Evolutionary conservation across 2,797 vertebrate genomes (phyloP).

Genomic region (Falco concolor): DNA sequence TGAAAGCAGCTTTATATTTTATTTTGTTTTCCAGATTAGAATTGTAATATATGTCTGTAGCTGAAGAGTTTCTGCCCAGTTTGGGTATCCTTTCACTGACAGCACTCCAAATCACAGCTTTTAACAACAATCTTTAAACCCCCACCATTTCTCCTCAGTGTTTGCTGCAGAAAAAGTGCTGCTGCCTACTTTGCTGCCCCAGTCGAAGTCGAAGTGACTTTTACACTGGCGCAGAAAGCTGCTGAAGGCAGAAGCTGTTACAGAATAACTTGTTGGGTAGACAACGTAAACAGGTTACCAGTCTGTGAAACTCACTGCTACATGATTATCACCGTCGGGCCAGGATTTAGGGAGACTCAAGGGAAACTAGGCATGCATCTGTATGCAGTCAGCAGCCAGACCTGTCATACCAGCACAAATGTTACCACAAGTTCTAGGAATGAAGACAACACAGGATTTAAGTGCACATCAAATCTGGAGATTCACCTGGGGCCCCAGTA

Average conservation of each 20-base stretch:
- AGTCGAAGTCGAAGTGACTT: background rate
- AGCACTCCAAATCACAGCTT: background rate
- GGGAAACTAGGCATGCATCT: background rate
- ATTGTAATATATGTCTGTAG: background rate
- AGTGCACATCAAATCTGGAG: background rate
- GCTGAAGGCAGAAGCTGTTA: background rate
- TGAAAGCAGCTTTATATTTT: background rate
- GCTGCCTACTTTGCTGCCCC: background rate
- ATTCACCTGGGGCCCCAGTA: background rate
- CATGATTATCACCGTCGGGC: background rate
- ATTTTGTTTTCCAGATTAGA: background rate
- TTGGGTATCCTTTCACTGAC: background rate
- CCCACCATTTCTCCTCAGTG: background rate
- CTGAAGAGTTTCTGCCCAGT: background rate
- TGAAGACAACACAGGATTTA: background rate
- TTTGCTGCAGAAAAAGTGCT: background rate
- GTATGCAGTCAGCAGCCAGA: background rate
- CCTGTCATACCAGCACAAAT: background rate
- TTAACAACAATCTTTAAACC: background rate
- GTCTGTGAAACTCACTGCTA: background rate
- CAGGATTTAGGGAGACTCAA: conserved; percentile 3
- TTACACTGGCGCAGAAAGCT: background rate
- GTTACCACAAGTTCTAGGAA: background rate
- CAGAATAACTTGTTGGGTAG: conserved; percentile 5
- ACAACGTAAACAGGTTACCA: background rate